Conservation (phyloP, 2,113 vertebrate species). For the Caranx ignobilis region DNA sequence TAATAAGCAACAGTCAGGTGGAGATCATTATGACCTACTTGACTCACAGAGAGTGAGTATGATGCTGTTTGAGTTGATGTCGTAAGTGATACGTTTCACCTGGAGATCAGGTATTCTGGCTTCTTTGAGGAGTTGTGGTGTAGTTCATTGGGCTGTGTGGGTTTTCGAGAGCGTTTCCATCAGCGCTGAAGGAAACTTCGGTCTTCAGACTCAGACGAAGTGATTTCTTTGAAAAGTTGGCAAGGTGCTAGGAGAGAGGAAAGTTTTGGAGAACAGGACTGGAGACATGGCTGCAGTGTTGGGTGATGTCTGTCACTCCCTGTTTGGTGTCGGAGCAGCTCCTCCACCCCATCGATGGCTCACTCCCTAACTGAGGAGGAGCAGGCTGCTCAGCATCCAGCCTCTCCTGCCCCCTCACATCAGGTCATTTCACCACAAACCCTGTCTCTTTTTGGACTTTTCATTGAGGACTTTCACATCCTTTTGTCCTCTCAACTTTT, state of each 20-base stretch:
- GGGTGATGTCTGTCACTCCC: constrained; percentile 43
- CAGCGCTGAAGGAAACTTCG: background rate
- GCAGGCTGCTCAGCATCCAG: constrained; percentile 30
- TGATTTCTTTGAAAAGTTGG: background rate
- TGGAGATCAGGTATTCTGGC: background rate
- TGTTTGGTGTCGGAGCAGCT: constrained; percentile 12
- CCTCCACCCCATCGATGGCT: background rate
- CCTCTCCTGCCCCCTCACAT: constrained; percentile 35
- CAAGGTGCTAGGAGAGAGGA: background rate
- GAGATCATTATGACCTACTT: background rate
- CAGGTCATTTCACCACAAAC: constrained; percentile 19
- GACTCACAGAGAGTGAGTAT: background rate
- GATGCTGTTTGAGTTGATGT: background rate
- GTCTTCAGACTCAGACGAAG: constrained; percentile 3
- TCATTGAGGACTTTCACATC: constrained; percentile 10
- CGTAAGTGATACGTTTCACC: background rate
- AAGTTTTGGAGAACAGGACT: background rate
- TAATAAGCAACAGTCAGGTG: background rate
- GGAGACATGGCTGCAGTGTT: constrained; percentile 16
- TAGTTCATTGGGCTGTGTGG: background rate
- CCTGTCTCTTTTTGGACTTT: constrained; percentile 27
- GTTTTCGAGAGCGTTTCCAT: background rate
- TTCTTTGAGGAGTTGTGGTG: background rate
- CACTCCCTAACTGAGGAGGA: constrained; percentile 32
- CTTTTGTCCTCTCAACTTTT: background rate